phyloP scores from a whole-genome alignment of 2,113 vertebrate species.

The Rhinoderma darwinii region DNA sequence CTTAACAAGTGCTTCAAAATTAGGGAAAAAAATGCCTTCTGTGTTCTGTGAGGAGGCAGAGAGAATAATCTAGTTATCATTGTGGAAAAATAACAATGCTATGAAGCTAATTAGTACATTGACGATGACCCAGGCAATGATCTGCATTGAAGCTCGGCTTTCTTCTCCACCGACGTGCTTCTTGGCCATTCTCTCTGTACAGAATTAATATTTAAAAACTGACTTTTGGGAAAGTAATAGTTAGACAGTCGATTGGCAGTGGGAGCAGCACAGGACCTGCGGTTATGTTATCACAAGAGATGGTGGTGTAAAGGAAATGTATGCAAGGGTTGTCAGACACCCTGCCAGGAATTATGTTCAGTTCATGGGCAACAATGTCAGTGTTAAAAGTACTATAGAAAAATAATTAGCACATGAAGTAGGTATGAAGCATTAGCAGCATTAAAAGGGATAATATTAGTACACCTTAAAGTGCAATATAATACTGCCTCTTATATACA shows the following conservation, averaged over 20 bases:
- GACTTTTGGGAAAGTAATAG: background rate
- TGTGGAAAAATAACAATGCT: conserved; percentile 17
- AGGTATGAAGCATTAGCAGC: background rate
- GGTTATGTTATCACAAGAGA: conserved; percentile 12
- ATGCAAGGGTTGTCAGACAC: background rate
- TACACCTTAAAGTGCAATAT: background rate
- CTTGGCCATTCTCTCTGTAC: conserved; percentile 14
- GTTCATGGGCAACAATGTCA: background rate
- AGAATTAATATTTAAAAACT: conserved; percentile 44
- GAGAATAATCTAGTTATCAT: conserved; percentile 9
- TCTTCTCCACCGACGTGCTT: background rate
- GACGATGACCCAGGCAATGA: conserved; percentile 18
- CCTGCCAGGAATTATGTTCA: background rate
- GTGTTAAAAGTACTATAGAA: background rate
- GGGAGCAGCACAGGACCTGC: background rate
- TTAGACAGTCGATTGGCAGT: conserved; percentile 17
- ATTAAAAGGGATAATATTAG: background rate
- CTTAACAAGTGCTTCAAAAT: conserved; percentile 11
- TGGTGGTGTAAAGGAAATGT: background rate
- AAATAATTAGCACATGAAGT: background rate
- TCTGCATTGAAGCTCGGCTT: background rate
- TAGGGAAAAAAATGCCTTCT: conserved; percentile 2
- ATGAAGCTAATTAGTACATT: conserved; percentile 38
- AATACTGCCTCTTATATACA: background rate
- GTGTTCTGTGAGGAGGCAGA: background rate